Evolutionary conservation across 64 coral and sea anemone species (phyloP).

Genomic region (Orbicella faveolata): DNA sequence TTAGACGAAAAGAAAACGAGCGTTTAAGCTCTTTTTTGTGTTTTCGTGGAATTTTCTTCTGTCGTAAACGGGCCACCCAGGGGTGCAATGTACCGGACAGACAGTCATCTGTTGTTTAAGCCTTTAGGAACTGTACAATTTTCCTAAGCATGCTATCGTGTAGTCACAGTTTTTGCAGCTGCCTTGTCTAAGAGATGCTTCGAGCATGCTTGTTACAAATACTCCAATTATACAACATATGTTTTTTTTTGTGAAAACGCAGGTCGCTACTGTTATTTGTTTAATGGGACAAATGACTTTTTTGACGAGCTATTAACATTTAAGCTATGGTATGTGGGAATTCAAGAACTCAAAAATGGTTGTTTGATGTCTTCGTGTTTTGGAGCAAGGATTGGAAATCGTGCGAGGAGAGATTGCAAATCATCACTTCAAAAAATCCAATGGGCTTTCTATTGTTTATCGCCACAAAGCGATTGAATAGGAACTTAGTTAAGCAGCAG

Average conservation of each 20-base stretch:
- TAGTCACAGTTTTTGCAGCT: background rate
- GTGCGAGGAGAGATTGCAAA: background rate
- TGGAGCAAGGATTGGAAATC: background rate
- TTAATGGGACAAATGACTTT: too few relatives aligned
- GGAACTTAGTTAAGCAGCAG: background rate
- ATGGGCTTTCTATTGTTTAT: constrained; percentile 14
- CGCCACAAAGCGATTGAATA: background rate
- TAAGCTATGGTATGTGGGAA: background rate
- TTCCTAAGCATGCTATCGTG: background rate
- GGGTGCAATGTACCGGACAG: too few relatives aligned
- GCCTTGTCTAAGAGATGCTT: background rate
- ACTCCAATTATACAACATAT: background rate
- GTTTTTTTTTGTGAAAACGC: background rate
- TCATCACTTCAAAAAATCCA: background rate
- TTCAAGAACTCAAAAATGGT: background rate
- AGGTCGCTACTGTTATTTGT: background rate
- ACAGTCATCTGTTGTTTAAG: background rate
- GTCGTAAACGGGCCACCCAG: background rate
- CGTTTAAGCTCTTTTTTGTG: background rate
- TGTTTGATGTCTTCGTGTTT: background rate
- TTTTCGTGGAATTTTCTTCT: background rate
- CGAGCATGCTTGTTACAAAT: background rate
- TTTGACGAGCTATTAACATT: too few relatives aligned
- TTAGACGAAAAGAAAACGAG: background rate
- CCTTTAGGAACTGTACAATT: background rate